Conservation (phyloP, 2,113 vertebrate species). For the Podilymbus podiceps region DNA sequence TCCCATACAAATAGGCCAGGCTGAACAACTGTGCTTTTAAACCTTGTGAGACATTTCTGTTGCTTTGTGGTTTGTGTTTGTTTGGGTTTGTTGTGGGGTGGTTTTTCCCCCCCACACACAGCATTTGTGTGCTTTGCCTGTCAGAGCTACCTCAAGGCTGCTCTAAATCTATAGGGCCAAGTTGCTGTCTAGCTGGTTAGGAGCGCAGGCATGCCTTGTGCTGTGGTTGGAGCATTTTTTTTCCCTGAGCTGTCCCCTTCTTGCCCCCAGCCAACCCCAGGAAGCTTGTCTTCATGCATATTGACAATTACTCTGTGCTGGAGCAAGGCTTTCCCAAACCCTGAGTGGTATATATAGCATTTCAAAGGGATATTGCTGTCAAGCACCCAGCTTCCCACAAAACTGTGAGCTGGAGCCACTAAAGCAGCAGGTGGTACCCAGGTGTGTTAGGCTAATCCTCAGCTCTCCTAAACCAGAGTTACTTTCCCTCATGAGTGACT, state of each 20-base stretch:
- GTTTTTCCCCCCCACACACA: background rate
- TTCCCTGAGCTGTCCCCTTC: background rate
- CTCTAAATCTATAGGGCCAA: background rate
- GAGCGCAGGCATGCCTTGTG: background rate
- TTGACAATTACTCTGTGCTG: background rate
- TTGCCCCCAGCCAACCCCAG: background rate
- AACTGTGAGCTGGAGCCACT: constrained; percentile 17
- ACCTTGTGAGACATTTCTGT: background rate
- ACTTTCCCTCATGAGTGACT: background rate
- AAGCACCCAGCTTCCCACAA: background rate
- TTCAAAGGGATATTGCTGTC: constrained; percentile 24
- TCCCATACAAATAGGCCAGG: background rate
- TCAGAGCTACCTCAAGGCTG: background rate
- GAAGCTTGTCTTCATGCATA: constrained; percentile 2
- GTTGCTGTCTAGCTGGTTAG: background rate
- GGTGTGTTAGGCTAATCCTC: background rate
- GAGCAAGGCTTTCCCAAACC: background rate
- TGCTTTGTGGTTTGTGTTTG: background rate
- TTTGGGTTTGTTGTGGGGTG: background rate
- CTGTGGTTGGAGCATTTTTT: background rate
- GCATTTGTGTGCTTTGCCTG: background rate
- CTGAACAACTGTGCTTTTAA: background rate
- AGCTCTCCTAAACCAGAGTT: background rate
- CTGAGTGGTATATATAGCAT: background rate
- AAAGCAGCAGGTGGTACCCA: constrained; percentile 28